Percentiles rank a stretch among this genome's conserved stretches.
Evolutionary conservation across 2,888 invertebrate species (phyloP).

Genomic region (Adelphocoris suturalis): DNA sequence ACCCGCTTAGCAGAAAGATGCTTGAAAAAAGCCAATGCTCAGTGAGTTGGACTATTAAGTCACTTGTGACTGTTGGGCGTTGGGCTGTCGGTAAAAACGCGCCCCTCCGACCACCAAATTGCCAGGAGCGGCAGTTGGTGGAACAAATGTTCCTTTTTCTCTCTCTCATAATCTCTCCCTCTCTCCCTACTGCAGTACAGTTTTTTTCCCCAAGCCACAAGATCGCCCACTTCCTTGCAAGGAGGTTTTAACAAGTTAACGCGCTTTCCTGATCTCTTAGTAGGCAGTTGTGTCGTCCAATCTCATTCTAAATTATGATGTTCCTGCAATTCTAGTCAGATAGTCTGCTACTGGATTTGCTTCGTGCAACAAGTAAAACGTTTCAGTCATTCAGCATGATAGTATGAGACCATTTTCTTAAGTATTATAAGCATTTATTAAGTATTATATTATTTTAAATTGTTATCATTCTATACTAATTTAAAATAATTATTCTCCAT

Average conservation of each 20-base stretch:
- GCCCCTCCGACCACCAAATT: slow-evolving; percentile 49
- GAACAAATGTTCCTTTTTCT: slow-evolving; percentile 46
- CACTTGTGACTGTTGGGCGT: slow-evolving; percentile 30
- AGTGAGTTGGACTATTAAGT: slow-evolving; percentile 28
- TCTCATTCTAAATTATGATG: too few species aligned
- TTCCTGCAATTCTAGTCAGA: too few species aligned
- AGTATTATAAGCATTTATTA: too few species aligned
- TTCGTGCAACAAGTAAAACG: too few species aligned
- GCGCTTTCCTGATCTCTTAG: slow-evolving; percentile 50
- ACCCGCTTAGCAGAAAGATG: too few species aligned
- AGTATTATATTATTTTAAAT: too few species aligned
- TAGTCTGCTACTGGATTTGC: too few species aligned
- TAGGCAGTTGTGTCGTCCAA: neutral
- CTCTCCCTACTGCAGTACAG: neutral
- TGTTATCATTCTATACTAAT: too few species aligned
- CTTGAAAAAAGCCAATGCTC: neutral
- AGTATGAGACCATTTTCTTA: too few species aligned
- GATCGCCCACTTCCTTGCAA: slow-evolving; percentile 51
- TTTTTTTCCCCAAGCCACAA: slow-evolving; percentile 31
- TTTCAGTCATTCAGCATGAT: too few species aligned
- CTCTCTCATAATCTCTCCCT: neutral
- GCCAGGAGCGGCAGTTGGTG: slow-evolving; percentile 47
- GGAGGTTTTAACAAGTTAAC: slow-evolving; percentile 53
- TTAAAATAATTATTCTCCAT: too few species aligned
- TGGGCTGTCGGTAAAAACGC: slow-evolving; percentile 39